Base-by-base conservation (phyloP, 2,888 invertebrate genomes). In the Heteropelma amictum region DNA sequence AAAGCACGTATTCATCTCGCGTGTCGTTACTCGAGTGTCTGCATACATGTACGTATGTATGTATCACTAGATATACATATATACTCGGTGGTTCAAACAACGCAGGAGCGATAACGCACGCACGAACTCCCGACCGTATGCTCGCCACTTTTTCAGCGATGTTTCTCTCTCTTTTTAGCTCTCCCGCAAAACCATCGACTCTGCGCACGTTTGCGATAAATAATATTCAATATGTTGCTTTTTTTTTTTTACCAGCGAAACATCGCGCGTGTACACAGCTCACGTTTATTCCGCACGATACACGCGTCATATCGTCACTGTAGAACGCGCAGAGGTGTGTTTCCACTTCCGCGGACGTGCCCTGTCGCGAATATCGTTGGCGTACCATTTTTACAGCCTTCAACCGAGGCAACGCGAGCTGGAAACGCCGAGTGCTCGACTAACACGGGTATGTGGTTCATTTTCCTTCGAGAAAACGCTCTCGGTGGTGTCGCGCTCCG, bases 211-310 rank as follows among this genome's bases (percentile, higher is more conserved):
- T 77, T 72, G 67, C 75, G 77, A 75, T 72, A 77, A 77, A 75
- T 77, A 71, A 75, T 72, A 77, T 75, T 75, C 75, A 75, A 75
- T 75, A 72, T 77, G 75, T 75, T n/a, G n/a, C n/a, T n/a, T n/a
- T n/a, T n/a, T n/a, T n/a, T n/a, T 77, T 77, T 77, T 75, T 77
- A 72, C 64, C n/a, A 7, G 3, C 10, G n/a, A 38, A 70, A 74
- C 70, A 74, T 47, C 64, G 64, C 70, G 70, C 69, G 74, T 60
- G 74, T 38, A 40, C 38, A 19, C 21, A 10, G 17, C 12, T n/a
- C 38, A 8, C 40, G 14, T 28, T 51, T 28, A 28, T 49, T 51
- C 26, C 19, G 3, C 8, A 28, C 40, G 30, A 33, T n/a, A 33
- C 33, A 35, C 26, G 14, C 17, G 26, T n/a, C 69, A 26, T 42